Conservation (phyloP, 2,113 vertebrate genomes). For the Nothocercus julius region DNA sequence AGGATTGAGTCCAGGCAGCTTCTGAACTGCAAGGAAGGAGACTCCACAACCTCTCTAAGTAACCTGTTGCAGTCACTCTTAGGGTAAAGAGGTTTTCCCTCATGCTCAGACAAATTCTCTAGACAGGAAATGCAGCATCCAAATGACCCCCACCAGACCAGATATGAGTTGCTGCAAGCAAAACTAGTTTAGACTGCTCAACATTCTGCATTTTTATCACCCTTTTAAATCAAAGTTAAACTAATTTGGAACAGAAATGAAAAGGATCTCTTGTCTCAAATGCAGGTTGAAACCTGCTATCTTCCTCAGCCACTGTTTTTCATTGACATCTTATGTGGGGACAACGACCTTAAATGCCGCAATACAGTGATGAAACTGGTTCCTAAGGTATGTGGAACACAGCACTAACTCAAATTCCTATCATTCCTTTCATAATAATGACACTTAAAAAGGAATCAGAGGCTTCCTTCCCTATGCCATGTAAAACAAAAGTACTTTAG, state of each 20-base stretch:
- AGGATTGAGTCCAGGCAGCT: no score
- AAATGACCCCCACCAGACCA: neutral
- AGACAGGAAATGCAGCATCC: neutral
- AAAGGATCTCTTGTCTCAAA: neutral
- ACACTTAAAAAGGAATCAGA: slow-evolving; percentile 22
- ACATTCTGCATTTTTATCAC: neutral
- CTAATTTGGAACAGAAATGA: neutral
- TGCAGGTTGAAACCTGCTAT: neutral
- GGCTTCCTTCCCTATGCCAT: slow-evolving; percentile 26
- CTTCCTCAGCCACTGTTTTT: neutral
- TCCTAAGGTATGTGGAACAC: neutral
- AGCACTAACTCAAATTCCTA: neutral
- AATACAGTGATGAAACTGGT: neutral
- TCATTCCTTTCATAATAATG: neutral
- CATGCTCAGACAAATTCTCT: neutral
- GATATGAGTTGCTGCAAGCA: neutral
- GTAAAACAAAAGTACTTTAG: slow-evolving; percentile 39
- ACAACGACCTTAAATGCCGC: neutral
- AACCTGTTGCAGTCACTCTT: no score
- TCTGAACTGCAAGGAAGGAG: no score
- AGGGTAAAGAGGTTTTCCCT: no score
- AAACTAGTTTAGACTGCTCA: neutral
- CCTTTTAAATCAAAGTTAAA: neutral
- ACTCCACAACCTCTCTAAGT: no score
- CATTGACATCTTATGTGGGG: neutral